phyloP scores from a whole-genome alignment of 2,888 invertebrate species.

The Hymenopus coronatus region DNA sequence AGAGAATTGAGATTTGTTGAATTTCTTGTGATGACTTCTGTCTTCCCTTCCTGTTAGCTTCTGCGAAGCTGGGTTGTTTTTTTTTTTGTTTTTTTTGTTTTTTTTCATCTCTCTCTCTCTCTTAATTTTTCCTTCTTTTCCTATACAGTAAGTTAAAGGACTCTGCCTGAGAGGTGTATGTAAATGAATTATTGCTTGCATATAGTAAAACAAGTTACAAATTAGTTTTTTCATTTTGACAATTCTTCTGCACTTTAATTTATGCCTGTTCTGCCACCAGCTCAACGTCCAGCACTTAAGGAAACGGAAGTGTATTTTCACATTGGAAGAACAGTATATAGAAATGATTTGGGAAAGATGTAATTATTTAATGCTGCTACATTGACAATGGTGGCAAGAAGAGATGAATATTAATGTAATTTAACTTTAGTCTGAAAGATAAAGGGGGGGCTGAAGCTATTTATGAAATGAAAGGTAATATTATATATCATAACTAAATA shows the following conservation, averaged over 20 bases:
- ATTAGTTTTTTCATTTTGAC: not conserved
- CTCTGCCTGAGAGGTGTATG: not conserved
- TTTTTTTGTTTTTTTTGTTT: not conserved
- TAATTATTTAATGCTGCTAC: not conserved
- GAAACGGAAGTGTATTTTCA: conserved; percentile 19
- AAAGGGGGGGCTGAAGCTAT: conserved; percentile 1
- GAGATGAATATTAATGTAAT: conserved; percentile 3
- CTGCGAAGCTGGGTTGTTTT: not conserved
- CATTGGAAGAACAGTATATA: not conserved
- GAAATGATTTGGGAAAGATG: not conserved
- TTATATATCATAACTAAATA: conserved; percentile 19
- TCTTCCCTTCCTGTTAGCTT: not conserved
- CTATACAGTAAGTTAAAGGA: not conserved
- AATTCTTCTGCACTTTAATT: not conserved
- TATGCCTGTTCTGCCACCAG: conserved; percentile 20
- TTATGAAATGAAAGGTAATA: conserved; percentile 23
- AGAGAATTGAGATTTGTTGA: not conserved
- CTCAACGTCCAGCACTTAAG: not conserved
- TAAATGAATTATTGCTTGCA: not conserved
- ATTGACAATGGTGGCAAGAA: conserved; percentile 9
- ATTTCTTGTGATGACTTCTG: not conserved
- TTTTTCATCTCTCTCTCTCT: not conserved
- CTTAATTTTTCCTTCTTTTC: not conserved
- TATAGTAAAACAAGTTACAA: not conserved
- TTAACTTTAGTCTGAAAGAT: conserved; percentile 10